Base-by-base conservation (phyloP, 1,140 invertebrate genomes). In the Archivesica marissinica region DNA sequence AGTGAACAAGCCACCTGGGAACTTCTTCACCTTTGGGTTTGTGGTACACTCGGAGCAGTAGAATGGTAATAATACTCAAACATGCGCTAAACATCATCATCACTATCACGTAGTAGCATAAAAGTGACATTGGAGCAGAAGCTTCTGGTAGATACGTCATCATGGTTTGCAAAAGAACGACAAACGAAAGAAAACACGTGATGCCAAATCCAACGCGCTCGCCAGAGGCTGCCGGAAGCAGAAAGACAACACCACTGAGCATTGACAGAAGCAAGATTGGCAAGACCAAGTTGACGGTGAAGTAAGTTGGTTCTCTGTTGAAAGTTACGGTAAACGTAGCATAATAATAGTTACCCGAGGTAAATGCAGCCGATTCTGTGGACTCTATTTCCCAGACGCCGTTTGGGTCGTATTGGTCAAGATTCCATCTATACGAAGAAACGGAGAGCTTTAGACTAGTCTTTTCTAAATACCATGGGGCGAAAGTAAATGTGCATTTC, bases 51-150 rank as follows among this genome's bases (percentile, higher is more conserved):
- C 59, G 64, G n/a, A 85, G 47, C 13, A 78, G 33, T 2, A 85
- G 7, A 0, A 59, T 52, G 25, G 56, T 85, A 0, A 56, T 35
- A 28, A 85, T 44, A 28, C 56, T 77, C 6, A 77, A 15, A 30
- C 77, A 52, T 23, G 52, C 72, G 20, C 39, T 52, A 35, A 85
- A 85, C 28, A 85, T 6, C 72, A 85, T 41, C 82, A 85, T 85
- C 0, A 85, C 17, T 15, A 78, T 85, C 54, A 85, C 82, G 74
- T 85, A 85, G 44, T 85, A 85, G 41, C 82, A 77, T 25, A 85
- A 50, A 1, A 85, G n/a, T 0, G 82, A 85, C 82, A 85, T 77
- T 7, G 82, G 82, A 3, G 64, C 28, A n/a, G 82, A 85, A 28
- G 82, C 61, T 44, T 78, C 33, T 20, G 82, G 82, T 15, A 85